Conservation (phyloP, 2,797 vertebrate species). For the Helarctos malayanus region DNA sequence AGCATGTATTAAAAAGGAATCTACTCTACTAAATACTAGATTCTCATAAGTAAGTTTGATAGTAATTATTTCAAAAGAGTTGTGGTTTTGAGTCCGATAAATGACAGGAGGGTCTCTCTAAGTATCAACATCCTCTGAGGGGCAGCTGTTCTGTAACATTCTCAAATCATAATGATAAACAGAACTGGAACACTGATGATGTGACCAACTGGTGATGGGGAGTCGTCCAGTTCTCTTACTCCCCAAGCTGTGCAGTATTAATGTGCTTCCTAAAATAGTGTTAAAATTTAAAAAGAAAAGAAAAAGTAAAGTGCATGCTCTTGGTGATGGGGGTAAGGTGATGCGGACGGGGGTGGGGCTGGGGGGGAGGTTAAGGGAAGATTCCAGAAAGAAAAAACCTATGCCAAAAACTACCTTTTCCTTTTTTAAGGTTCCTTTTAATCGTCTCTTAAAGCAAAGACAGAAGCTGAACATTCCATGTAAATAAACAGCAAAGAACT, state of each 20-base stretch:
- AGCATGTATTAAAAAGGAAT: constrained; percentile 80
- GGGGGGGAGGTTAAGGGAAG: neutral
- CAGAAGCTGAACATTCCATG: constrained; percentile 55
- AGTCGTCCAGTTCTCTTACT: constrained; percentile 76
- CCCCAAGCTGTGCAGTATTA: constrained; percentile 78
- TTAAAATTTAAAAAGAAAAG: constrained; percentile 78
- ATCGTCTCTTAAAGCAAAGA: constrained; percentile 66
- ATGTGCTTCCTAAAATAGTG: constrained; percentile 75
- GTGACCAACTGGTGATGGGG: constrained; percentile 31
- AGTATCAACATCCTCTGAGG: constrained; percentile 83
- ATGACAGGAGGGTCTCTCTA: constrained; percentile 83
- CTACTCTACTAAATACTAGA: constrained; percentile 79
- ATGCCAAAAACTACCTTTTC: constrained; percentile 39
- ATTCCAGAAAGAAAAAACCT: constrained; percentile 6
- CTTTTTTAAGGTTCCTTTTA: constrained; percentile 48
- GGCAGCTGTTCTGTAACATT: constrained; percentile 84
- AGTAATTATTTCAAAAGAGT: constrained; percentile 88
- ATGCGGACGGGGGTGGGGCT: neutral
- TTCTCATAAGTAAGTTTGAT: constrained; percentile 87
- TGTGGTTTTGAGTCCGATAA: constrained; percentile 86
- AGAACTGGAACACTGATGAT: constrained; percentile 77
- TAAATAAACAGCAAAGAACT: constrained; percentile 77
- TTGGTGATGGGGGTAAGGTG: neutral
- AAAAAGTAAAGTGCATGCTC: constrained; percentile 38
- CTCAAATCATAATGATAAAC: constrained; percentile 83